Conservation (phyloP, 2,888 invertebrate genomes). For the Frankliniella fusca region DNA sequence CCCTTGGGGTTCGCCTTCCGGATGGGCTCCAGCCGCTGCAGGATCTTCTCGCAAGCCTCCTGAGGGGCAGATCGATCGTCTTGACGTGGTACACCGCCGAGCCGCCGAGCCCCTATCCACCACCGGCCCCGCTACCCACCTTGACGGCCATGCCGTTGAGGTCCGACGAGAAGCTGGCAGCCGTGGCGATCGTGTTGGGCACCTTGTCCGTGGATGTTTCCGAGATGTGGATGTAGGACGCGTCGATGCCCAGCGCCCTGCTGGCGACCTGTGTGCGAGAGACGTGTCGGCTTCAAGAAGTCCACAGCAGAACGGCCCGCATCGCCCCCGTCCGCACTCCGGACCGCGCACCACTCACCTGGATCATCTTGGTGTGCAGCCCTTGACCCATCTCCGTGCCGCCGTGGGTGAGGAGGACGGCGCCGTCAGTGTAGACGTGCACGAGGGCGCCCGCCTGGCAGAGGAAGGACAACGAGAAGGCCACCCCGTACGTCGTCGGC, state of each 20-base stretch:
- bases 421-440: conserved; percentile 79
- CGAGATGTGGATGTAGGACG: conserved; percentile 70
- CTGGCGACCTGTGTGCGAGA: conserved; percentile 62
- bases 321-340: neutral
- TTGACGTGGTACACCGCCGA: neutral
- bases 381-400: conserved; percentile 99
- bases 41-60: conserved; percentile 74
- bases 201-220: conserved; percentile 88
- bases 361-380: conserved; percentile 91
- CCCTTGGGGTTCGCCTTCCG: conserved; percentile 70
- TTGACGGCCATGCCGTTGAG: conserved; percentile 87
- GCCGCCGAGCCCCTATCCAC: neutral
- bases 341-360: too few species aligned
- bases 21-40: conserved; percentile 68
- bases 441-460: conserved; percentile 87
- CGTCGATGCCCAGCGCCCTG: conserved; percentile 63
- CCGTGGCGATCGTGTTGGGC: conserved; percentile 85
- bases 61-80: conserved; percentile 42
- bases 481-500: conserved; percentile 81
- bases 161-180: conserved; percentile 84
- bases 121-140: conserved; percentile 45
- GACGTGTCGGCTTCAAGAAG: too few species aligned
- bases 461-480: conserved; percentile 68
- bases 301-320: too few species aligned
- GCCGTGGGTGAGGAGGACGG: conserved; percentile 81